Evolutionary conservation across 2,888 invertebrate species (phyloP).

Genomic region (Seladonia tumulorum): DNA sequence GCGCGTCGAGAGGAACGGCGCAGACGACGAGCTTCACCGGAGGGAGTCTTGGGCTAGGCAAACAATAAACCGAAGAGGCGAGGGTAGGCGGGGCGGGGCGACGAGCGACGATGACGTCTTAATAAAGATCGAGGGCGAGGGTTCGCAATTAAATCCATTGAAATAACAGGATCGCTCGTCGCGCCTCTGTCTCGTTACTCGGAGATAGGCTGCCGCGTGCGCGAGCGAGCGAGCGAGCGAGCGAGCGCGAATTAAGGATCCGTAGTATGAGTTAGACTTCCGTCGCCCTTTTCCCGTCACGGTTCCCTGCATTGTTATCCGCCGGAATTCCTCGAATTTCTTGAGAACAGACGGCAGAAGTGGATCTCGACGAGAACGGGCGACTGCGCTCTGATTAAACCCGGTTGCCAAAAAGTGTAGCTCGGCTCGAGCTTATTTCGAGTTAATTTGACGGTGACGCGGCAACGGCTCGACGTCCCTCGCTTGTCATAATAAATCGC

Average conservation of each 20-base stretch:
- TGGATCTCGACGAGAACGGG: constrained; percentile 57
- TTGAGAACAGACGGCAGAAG: constrained; percentile 51
- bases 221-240: too few species aligned
- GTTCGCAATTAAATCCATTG: constrained; percentile 56
- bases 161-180: constrained; percentile 51
- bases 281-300: constrained; percentile 22
- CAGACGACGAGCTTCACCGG: not conserved
- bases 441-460: constrained; percentile 29
- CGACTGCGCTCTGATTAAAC: constrained; percentile 73
- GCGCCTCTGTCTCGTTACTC: constrained; percentile 42
- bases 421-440: constrained; percentile 33
- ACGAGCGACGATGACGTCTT: constrained; percentile 26
- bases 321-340: constrained; percentile 55
- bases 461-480: constrained; percentile 5
- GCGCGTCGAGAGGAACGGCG: not conserved
- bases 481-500: constrained; percentile 28
- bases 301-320: constrained; percentile 51
- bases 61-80: constrained; percentile 40
- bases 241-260: constrained; percentile 42
- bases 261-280: constrained; percentile 23
- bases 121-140: constrained; percentile 31
- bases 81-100: too few species aligned
- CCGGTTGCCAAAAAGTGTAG: constrained; percentile 61
- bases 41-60: not conserved
- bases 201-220: constrained; percentile 13